Evolutionary conservation across 2,888 invertebrate genomes (phyloP), one percentile per base, ranked within the genome.

Genomic region (Harpalus rufipes): DNA sequence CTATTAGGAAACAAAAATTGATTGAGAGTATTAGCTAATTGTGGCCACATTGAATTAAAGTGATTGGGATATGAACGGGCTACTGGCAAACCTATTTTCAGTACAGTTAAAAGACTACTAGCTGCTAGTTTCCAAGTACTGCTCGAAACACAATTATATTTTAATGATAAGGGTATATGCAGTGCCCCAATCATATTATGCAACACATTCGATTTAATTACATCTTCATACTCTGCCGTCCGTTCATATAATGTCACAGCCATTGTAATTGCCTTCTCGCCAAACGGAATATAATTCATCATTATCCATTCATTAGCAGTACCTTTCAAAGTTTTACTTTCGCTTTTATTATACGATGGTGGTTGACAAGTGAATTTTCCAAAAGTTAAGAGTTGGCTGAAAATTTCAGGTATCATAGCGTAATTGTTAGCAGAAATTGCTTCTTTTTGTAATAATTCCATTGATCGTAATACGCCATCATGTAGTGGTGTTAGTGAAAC

Each of bases 1-100:
- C 93, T 95, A 89, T 94, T 94, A 7, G 97, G 96, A 90, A 99
- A 99, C 85, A 99, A 93, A 90, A 98, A 99, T 83, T 97, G 96
- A 88, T 99, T 97, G 56, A 99, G 91, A 0, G 97, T 96, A 80
- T 93, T 93, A 0, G 97, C 97, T 85, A 99, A 92, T 88, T 96
- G 96, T 82, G 95, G 94, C 99, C 99, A 99, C 92, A 97, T 95
- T 78, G 93, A 93, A 82, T 93, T 91, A 90, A 96, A 96, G 61
- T 94, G 93, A 86, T 95, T 94, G 56, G 96, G 95, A 88, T 94
- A 92, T 86, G 95, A 94, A 87, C 97, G 93, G 25, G 98, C 98
- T 21, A 98, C 93, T 6, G 98, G 98, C 59, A 99, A 92, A 0
- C 97, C 98, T 0, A 96, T 95, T 87, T 95, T 95, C 86, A 99